Conservation (phyloP, 53 echinoderm and acorn worm genomes). For the Pentamera pediparva region DNA sequence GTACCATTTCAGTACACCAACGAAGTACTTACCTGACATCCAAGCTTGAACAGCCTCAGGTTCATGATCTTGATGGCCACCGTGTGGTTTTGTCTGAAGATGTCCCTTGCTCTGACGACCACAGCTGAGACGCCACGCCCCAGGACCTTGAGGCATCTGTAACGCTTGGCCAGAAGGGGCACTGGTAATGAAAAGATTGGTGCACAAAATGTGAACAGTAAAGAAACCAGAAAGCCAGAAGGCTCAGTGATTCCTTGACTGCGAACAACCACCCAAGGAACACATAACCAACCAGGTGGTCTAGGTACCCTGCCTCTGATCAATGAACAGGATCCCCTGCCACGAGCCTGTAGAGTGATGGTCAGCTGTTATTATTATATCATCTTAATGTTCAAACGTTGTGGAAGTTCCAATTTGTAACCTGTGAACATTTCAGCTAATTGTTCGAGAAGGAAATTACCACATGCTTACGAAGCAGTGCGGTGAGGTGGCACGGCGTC, state of each 20-base stretch:
- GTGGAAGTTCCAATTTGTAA: not conserved
- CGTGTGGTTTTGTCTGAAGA: conserved; percentile 48
- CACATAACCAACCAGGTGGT: no score
- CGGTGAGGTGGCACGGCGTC: no score
- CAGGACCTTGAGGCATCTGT: conserved; percentile 53
- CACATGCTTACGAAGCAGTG: no score
- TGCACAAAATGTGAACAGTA: not conserved
- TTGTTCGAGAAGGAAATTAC: no score
- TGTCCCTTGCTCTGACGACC: conserved; percentile 73
- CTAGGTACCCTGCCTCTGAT: no score
- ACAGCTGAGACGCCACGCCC: conserved; percentile 76
- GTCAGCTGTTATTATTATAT: no score
- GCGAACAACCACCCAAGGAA: no score
- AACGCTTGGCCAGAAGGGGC: conserved; percentile 67
- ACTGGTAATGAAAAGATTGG: conserved; percentile 54
- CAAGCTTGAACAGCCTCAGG: conserved; percentile 53
- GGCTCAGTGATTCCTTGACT: no score
- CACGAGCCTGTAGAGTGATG: no score
- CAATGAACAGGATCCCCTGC: no score
- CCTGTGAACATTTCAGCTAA: no score
- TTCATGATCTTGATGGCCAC: conserved; percentile 93
- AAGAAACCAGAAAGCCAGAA: no score
- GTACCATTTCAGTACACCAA: not conserved
- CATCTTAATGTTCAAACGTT: not conserved
- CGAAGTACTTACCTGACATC: conserved; percentile 92